Conservation (phyloP, 2,888 invertebrate species). For the Noctua janthe region DNA sequence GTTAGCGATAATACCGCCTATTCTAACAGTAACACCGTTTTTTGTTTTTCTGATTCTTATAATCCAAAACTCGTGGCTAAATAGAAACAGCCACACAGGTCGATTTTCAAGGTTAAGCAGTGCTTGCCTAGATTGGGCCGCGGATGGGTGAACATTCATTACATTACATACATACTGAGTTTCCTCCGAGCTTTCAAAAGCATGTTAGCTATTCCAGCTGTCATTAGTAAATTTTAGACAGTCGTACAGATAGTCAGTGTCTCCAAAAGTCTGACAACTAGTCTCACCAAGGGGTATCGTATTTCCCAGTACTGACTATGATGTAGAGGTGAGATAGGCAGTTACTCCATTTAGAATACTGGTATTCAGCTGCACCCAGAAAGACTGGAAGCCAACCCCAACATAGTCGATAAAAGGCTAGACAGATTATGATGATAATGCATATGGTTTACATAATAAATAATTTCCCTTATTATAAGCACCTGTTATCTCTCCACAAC, state of each 20-base stretch:
- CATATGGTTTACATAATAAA: no score
- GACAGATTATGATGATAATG: neutral
- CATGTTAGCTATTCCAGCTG: neutral
- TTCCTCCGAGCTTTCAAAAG: neutral
- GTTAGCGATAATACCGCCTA: neutral
- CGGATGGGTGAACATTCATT: neutral
- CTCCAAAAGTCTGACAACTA: neutral
- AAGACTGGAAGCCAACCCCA: neutral
- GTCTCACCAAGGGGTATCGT: neutral
- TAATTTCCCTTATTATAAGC: no score
- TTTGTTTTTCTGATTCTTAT: neutral
- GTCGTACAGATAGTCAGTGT: neutral
- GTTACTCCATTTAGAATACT: neutral
- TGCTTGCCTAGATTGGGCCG: no score
- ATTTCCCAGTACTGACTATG: neutral
- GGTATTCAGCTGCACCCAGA: neutral
- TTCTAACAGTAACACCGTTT: neutral
- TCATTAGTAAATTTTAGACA: neutral
- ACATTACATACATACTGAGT: neutral
- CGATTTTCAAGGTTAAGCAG: no score
- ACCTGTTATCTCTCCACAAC: no score
- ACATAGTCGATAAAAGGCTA: neutral
- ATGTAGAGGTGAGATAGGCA: neutral
- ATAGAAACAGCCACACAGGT: neutral
- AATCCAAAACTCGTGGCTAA: neutral